These are phyloP conservation scores for Phyllotreta striolata DNA, from an alignment of 2,888 invertebrate species.

Conservation along the genomic window DNA sequence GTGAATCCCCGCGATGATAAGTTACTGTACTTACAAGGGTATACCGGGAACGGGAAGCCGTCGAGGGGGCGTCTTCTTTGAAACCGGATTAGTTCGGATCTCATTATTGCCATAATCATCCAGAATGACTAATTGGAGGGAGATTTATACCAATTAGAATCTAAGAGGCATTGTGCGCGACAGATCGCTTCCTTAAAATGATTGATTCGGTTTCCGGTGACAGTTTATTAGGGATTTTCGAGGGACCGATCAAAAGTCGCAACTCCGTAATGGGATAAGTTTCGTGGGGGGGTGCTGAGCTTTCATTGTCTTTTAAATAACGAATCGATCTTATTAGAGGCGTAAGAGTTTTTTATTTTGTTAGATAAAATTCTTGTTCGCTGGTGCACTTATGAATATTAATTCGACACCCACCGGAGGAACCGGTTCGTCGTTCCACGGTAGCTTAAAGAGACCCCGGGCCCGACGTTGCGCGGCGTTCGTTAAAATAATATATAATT, in stretches of 20 bases:
- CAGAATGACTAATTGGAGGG: constrained; percentile 46
- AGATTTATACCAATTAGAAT: constrained; percentile 43
- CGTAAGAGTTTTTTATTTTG: too few relatives aligned
- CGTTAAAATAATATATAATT: constrained; percentile 43
- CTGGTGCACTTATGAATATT: constrained; percentile 3
- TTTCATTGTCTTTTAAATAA: background rate
- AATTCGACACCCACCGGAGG: constrained; percentile 13
- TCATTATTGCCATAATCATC: constrained; percentile 44
- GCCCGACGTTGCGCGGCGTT: background rate
- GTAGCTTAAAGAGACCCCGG: constrained; percentile 1
- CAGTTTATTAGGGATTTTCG: constrained; percentile 13
- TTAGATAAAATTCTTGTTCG: background rate
- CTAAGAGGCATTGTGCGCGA: constrained; percentile 30
- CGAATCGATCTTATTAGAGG: too few relatives aligned
- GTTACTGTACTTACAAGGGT: constrained; percentile 37
- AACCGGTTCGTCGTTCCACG: constrained; percentile 6
- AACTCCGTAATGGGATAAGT: constrained; percentile 13
- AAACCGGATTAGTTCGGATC: constrained; percentile 44
- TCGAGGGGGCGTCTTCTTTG: constrained; percentile 39
- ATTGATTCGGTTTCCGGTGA: constrained; percentile 29
- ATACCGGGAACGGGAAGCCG: constrained; percentile 37
- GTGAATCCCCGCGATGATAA: constrained; percentile 42
- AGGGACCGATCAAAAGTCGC: constrained; percentile 14
- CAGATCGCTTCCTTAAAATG: constrained; percentile 30
- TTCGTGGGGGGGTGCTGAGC: constrained; percentile 11